Evolutionary conservation across 2,797 vertebrate species (phyloP).

Genomic region (Falco naumanni): DNA sequence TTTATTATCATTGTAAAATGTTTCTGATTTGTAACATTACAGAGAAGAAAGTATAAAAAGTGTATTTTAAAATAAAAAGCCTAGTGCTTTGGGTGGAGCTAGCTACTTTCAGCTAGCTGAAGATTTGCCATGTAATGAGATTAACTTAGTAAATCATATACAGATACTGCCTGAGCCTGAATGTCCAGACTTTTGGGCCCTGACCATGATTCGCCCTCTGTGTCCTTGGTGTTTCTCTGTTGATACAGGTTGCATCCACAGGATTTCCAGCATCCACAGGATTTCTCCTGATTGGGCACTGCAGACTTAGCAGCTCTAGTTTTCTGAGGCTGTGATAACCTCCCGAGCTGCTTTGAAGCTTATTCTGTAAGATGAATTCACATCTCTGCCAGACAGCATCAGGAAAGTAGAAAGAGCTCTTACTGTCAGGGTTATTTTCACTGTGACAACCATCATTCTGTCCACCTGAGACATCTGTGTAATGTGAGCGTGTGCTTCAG

Average conservation of each 20-base stretch:
- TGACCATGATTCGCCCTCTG: neutral
- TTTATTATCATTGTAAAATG: neutral
- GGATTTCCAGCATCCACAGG: neutral
- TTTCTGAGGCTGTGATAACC: neutral
- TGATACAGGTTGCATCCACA: fast-evolving
- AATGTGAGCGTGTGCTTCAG: fast-evolving
- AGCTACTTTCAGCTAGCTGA: neutral
- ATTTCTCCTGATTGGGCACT: neutral
- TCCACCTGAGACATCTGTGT: neutral
- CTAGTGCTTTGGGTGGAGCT: neutral
- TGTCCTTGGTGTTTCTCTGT: neutral
- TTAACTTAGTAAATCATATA: neutral
- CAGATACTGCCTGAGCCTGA: neutral
- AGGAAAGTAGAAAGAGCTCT: neutral
- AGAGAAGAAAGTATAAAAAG: neutral
- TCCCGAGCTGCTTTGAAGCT: neutral
- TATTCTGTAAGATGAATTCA: neutral
- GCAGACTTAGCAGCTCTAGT: neutral
- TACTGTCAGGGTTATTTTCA: neutral
- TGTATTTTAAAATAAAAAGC: neutral
- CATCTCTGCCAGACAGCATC: neutral
- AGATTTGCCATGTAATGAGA: neutral
- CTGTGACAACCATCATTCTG: neutral
- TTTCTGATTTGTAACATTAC: neutral
- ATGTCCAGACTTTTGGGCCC: neutral